These are phyloP conservation scores for Lasioglossum figueresi DNA, from an alignment of 2,888 invertebrate genomes.

Conservation along the genomic window DNA sequence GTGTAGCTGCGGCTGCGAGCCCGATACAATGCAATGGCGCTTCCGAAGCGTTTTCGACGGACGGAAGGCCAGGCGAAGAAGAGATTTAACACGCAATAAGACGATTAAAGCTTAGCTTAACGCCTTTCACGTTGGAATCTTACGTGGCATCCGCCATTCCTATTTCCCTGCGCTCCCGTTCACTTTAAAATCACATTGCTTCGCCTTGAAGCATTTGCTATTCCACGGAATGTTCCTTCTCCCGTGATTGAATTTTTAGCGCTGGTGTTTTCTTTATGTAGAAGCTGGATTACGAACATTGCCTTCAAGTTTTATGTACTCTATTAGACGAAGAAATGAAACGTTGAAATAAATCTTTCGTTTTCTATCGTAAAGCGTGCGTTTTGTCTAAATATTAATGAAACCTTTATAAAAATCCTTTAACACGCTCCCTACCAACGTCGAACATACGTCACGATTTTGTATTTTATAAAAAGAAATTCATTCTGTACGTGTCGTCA, in stretches of 20 bases:
- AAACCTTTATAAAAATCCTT: no score
- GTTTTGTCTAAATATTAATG: background rate
- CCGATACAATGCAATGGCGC: conserved; percentile 76
- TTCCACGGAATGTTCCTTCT: background rate
- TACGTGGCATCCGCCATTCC: background rate
- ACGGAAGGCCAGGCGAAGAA: conserved; percentile 61
- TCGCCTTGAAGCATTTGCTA: background rate
- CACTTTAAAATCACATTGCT: conserved; percentile 16
- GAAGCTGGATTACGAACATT: background rate
- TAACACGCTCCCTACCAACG: no score
- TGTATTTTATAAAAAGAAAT: background rate
- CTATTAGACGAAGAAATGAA: background rate
- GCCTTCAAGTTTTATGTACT: background rate
- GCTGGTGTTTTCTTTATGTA: background rate
- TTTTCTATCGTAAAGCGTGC: background rate
- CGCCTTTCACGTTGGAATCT: conserved; percentile 55
- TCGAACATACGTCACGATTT: no score
- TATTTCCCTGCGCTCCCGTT: background rate
- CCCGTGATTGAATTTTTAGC: background rate
- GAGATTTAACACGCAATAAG: conserved; percentile 81
- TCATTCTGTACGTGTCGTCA: background rate
- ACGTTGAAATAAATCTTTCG: background rate
- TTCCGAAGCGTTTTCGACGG: conserved; percentile 42
- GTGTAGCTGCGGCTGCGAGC: conserved; percentile 71
- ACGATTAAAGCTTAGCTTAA: conserved; percentile 80